These are phyloP conservation scores for Montipora sp. DNA, from an alignment of 64 coral and sea anemone species.

Conservation along the genomic window DNA sequence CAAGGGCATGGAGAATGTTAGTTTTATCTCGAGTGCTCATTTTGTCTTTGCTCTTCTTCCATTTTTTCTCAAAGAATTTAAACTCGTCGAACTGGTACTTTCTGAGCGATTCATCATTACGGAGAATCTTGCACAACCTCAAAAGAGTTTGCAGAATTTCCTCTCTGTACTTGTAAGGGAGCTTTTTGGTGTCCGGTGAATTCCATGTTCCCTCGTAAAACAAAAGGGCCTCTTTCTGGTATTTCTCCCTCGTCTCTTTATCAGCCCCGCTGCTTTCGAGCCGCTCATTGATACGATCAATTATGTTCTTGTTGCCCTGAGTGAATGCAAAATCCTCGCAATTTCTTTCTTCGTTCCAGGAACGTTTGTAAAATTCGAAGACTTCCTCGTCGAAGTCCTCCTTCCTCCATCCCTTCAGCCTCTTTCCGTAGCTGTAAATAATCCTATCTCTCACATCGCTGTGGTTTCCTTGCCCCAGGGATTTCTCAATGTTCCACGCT, in stretches of 20 bases:
- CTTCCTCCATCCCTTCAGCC: not conserved
- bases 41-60: not conserved
- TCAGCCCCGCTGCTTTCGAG: not conserved
- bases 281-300: not conserved
- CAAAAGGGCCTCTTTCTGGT: conserved; percentile 9
- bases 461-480: conserved; percentile 30
- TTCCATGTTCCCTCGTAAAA: conserved; percentile 34
- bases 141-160: not conserved
- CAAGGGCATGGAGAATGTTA: not conserved
- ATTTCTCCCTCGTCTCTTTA: not conserved
- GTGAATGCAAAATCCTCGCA: not conserved
- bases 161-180: not conserved
- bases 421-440: not conserved
- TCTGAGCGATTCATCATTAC: not conserved
- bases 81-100: not conserved
- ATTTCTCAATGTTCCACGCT: conserved; percentile 52
- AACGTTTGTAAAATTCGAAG: conserved; percentile 8
- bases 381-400: not conserved
- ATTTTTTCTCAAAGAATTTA: conserved; percentile 10
- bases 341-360: not conserved
- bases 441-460: not conserved
- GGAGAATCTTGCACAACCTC: not conserved
- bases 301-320: not conserved
- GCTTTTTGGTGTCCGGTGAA: conserved; percentile 11
- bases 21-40: not conserved